Base-by-base conservation (phyloP, 2,797 vertebrate genomes). In the Anabacerthia variegaticeps region DNA sequence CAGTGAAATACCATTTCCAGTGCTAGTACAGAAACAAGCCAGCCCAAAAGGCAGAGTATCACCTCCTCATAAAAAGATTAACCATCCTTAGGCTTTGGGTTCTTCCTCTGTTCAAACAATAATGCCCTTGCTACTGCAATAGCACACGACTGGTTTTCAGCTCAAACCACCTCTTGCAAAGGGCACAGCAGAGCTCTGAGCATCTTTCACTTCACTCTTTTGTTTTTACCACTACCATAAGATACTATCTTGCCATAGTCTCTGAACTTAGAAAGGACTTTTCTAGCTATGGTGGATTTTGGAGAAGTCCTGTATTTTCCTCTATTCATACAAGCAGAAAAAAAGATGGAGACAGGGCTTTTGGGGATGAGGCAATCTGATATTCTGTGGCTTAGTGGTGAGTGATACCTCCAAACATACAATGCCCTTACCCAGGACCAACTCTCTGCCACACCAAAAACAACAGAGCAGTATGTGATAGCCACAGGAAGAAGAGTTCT, bases 391-490 rank as follows among this genome's bases (percentile, higher is more conserved):
- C n/a, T 90, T 52, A 22, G 19, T 76, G 49, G 39, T 4, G 10
- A 52, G 34, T 8, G 39, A 63, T 56, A 14, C n/a, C 28, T 86
- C 30, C 30, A 75, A 81, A 63, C 2, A 26, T 4, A 6, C 12
- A 27, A n/a, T 21, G 27, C 3, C 34, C 61, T 81, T 65, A 32
- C 51, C 66, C 59, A 44, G 28, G 19, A 12, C 32, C 19, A 63
- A 2, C 21, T 54, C 23, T 49, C 68, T 71, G 36, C 13, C n/a
- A 8, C 0, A 0, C 62, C 26, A 80, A 61, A 67, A 41, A 10
- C 19, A 34, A 16, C 17, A 30, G 27, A 69, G 27, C 23, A 36
- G 32, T 28, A 36, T 5, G 27, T 14, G 22, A 8, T 3, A 56
- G 37, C 44, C 37, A 10, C 0, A 26, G 59, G n/a, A 61, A 85